These are phyloP conservation scores for Drosophila antonietae DNA, from an alignment of 2,888 invertebrate genomes.

Conservation along the genomic window DNA sequence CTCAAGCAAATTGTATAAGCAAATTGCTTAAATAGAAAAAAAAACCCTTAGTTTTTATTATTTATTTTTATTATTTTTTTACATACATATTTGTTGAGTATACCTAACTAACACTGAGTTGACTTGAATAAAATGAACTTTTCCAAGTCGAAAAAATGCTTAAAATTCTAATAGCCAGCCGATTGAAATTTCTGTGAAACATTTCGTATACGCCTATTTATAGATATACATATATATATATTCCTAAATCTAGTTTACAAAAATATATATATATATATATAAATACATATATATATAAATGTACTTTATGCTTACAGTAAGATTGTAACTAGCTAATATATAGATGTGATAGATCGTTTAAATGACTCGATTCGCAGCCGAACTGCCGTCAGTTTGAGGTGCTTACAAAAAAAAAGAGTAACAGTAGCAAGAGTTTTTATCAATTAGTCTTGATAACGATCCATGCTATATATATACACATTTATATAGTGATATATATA, in stretches of 20 bases:
- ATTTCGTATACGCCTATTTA: conserved; percentile 69
- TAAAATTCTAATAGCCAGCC: conserved; percentile 69
- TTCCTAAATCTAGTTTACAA: conserved; percentile 40
- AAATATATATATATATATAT: conserved; percentile 58
- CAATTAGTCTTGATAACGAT: conserved; percentile 33
- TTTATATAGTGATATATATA: background rate
- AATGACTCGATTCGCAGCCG: conserved; percentile 18
- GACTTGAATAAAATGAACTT: conserved; percentile 40
- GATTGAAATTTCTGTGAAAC: conserved; percentile 73
- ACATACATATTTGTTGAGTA: conserved; percentile 26
- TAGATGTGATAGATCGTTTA: conserved; percentile 31
- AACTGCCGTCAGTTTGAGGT: conserved; percentile 2
- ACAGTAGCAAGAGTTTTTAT: conserved; percentile 13
- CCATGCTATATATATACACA: background rate
- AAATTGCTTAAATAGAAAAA: background rate
- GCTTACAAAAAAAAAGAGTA: background rate
- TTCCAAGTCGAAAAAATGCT: conserved; percentile 34
- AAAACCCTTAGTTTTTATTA: background rate
- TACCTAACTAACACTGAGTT: conserved; percentile 33
- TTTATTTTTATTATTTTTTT: background rate
- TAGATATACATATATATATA: conserved; percentile 19
- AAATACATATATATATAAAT: conserved; percentile 27
- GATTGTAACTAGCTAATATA: conserved; percentile 26
- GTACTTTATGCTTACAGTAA: conserved; percentile 22
- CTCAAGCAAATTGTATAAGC: background rate